These are phyloP conservation scores for Apodemia duryi DNA, from an alignment of 2,888 invertebrate genomes.

Conservation along the genomic window DNA sequence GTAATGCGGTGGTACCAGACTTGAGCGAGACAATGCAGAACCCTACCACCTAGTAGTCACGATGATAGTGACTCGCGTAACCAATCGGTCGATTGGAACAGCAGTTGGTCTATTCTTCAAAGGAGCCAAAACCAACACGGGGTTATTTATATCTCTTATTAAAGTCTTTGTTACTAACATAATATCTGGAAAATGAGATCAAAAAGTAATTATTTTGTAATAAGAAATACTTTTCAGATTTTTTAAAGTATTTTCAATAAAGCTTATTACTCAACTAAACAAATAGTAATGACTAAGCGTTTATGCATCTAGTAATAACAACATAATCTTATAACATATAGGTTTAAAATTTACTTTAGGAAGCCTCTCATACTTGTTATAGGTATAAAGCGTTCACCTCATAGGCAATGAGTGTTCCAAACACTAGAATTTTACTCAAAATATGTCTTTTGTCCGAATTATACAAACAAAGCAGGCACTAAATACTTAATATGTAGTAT, in stretches of 20 bases:
- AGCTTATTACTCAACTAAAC: conserved; percentile 72
- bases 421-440: conserved; percentile 66
- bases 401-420: conserved; percentile 49
- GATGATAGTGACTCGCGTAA: too few species aligned
- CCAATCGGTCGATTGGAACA: too few species aligned
- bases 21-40: too few species aligned
- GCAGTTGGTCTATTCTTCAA: too few species aligned
- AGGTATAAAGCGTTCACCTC: conserved; percentile 47
- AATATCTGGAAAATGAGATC: too few species aligned
- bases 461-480: conserved; percentile 74
- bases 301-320: conserved; percentile 76
- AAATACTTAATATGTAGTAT: conserved; percentile 68
- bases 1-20: too few species aligned
- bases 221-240: too few species aligned
- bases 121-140: too few species aligned
- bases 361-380: conserved; percentile 70
- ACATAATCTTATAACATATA: conserved; percentile 74
- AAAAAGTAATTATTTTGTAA: too few species aligned
- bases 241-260: conserved; percentile 64
- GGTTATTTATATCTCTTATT: too few species aligned
- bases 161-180: too few species aligned
- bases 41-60: too few species aligned
- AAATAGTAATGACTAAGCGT: conserved; percentile 71
- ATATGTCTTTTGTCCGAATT: conserved; percentile 69
- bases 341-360: conserved; percentile 59